These are phyloP conservation scores for Apteryx owenii DNA, from an alignment of 2,113 vertebrate species.

Conservation along the genomic window DNA sequence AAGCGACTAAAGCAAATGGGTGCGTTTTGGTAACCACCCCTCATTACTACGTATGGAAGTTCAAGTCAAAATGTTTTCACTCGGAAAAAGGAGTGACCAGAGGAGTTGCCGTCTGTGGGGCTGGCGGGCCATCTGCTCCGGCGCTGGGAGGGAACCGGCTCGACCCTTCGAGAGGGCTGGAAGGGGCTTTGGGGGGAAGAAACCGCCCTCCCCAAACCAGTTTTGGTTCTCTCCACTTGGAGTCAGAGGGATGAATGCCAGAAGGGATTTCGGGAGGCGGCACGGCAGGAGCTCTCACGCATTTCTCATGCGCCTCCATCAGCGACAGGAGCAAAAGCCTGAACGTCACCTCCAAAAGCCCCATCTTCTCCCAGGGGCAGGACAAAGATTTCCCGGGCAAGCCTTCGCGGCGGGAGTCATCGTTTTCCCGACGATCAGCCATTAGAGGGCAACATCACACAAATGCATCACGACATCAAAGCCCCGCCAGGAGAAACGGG, in stretches of 20 bases:
- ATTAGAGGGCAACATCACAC: slow-evolving; percentile 34
- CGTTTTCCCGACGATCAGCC: background rate
- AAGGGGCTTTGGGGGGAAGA: background rate
- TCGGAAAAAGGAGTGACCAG: background rate
- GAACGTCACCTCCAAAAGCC: background rate
- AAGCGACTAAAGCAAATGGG: slow-evolving; percentile 64
- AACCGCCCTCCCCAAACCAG: background rate
- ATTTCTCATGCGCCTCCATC: background rate
- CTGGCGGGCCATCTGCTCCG: background rate
- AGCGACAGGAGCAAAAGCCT: background rate
- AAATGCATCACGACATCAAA: background rate
- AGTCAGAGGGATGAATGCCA: fast-evolving
- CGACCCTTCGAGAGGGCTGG: background rate
- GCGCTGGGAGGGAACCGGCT: background rate
- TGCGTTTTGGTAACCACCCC: slow-evolving; percentile 74
- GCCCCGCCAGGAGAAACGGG: no score
- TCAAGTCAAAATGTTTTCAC: slow-evolving; percentile 74
- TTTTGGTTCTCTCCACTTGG: background rate
- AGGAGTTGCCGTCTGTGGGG: background rate
- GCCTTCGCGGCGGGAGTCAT: background rate
- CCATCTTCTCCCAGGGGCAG: background rate
- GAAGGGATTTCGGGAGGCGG: background rate
- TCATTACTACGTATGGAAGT: slow-evolving; percentile 64
- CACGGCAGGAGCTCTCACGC: fast-evolving
- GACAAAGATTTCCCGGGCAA: background rate